Evolutionary conservation across 2,113 vertebrate genomes (phyloP), one percentile per base, ranked within the genome.

Genomic region (Myodes glareolus): DNA sequence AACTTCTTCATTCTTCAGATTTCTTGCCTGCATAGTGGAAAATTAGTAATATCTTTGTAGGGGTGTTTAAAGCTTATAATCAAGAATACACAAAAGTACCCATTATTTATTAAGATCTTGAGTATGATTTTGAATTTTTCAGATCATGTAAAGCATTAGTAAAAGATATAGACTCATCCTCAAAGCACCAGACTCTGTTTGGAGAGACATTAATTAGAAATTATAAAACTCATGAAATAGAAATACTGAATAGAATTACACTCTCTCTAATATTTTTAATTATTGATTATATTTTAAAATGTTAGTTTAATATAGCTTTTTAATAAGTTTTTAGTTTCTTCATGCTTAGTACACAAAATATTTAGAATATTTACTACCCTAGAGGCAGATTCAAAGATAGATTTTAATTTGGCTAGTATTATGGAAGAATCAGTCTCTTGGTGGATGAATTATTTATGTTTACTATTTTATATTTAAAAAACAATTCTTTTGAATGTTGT

Each of bases 41-140:
- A 93, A 52, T 31, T 13, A 65, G 29, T 42, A 36, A 77, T 1
- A 85, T 90, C 19, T 0, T 42, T 42, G 16, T 19, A 77, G 17
- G 63, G 76, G 23, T 80, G 31, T 76, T 88, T 63, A 58, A 85
- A 96, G 78, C 27, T 86, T 77, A 63, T 25, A 95, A 81, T 70
- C 33, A 89, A 27, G 39, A 91, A 89, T 81, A 9, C 39, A 72
- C 25, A 50, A 91, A 92, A 47, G 0, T 39, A 77, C 45, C 42
- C 6, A 27, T 36, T 91, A 75, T 94, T 92, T 82, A 92, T 81
- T 76, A 87, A 91, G 4, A 13, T 86, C 12, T 87, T 93, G 90
- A 72, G 39, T 27, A 3, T 36, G 50, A 2, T 3, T 88, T 96
- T 67, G 16, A 82, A 29, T 29, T 70, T 78, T 85, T 86, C 85